phyloP scores from a whole-genome alignment of 2,797 vertebrate genomes.

The Hoplostethus mediterraneus region DNA sequence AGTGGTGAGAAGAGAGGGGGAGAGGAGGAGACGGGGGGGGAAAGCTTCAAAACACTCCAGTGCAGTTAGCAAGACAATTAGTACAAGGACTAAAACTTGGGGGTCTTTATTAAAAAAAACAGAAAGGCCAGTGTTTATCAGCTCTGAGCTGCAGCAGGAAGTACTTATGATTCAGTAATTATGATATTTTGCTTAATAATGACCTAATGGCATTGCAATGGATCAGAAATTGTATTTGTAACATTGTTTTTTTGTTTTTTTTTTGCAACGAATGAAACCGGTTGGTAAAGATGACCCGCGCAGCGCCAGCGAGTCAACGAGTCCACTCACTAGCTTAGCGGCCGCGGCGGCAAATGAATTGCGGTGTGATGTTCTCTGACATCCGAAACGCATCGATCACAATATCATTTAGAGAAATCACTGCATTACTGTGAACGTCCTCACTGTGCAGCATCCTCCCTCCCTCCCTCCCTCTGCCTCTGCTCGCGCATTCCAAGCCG shows the following conservation, averaged over 20 bases:
- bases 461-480: background rate
- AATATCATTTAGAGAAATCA: background rate
- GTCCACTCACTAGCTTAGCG: too few relatives aligned
- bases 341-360: background rate
- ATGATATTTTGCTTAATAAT: conserved; percentile 50
- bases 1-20: conserved; percentile 37
- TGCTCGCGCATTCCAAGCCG: background rate
- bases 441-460: background rate
- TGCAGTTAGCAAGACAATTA: conserved; percentile 77
- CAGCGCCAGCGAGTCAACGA: too few relatives aligned
- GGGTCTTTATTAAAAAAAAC: conserved; percentile 38
- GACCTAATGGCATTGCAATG: conserved; percentile 35
- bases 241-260: background rate
- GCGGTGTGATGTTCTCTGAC: conserved; percentile 12
- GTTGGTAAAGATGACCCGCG: conserved; percentile 13
- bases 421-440: background rate
- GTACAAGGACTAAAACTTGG: conserved; percentile 65
- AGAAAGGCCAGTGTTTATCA: conserved; percentile 45
- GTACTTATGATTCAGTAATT: conserved; percentile 32
- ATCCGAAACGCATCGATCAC: conserved; percentile 52
- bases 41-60: conserved; percentile 64
- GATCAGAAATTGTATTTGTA: conserved; percentile 30
- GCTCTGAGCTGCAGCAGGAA: conserved; percentile 38
- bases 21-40: conserved; percentile 35
- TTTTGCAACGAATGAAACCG: conserved; percentile 37